Conservation (phyloP, 1,140 invertebrate genomes). For the Brachystomella parvula region DNA sequence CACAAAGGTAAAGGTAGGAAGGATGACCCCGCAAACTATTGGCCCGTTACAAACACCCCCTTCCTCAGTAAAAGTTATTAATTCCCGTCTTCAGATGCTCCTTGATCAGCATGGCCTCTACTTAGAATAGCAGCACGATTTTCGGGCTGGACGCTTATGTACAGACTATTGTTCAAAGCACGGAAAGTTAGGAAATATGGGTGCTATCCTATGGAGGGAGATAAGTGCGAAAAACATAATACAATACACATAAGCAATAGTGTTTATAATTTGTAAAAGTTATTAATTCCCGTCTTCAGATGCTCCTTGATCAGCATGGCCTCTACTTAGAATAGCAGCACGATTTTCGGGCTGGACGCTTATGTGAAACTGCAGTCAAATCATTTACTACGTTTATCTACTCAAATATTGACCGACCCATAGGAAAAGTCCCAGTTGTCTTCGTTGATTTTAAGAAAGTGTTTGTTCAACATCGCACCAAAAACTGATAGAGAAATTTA, state of each 20-base stretch:
- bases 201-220: no score
- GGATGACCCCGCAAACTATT: background rate
- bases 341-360: slow-evolving; percentile 3
- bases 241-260: no score
- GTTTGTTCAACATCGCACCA: background rate
- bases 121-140: no score
- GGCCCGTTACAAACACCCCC: slow-evolving; percentile 1
- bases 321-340: background rate
- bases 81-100: no score
- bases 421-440: slow-evolving; percentile 6
- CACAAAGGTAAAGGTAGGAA: slow-evolving; percentile 12
- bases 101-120: no score
- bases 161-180: no score
- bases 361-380: slow-evolving; percentile 4
- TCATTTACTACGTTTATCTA: background rate
- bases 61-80: slow-evolving; percentile 11
- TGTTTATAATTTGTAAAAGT: slow-evolving; percentile 15
- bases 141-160: no score
- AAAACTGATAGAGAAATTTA: slow-evolving; percentile 11
- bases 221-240: no score
- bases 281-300: background rate
- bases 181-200: no score
- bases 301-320: background rate
- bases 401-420: background rate
- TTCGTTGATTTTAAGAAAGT: slow-evolving; percentile 16